Evolutionary conservation across 2,888 invertebrate species (phyloP).

Genomic region (Hoplodrina blanda): DNA sequence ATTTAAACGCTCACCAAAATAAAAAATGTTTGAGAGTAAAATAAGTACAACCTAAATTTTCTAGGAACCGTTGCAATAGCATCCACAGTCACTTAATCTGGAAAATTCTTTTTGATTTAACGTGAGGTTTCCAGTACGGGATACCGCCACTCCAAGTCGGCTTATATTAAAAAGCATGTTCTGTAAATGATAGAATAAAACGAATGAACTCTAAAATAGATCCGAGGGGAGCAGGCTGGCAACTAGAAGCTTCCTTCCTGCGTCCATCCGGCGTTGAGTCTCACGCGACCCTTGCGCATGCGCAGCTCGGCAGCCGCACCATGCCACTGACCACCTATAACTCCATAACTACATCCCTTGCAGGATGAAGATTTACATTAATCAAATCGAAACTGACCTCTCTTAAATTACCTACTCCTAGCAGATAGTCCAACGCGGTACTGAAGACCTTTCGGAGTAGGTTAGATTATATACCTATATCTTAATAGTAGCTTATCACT

Average conservation of each 20-base stretch:
- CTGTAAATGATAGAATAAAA: constrained; percentile 82
- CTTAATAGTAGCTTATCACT: neutral
- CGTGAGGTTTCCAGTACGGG: neutral
- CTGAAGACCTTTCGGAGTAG: neutral
- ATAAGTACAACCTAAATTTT: neutral
- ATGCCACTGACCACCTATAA: constrained; percentile 71
- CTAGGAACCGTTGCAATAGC: neutral
- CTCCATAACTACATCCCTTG: constrained; percentile 50
- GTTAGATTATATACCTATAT: too few relatives aligned
- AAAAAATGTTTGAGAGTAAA: neutral
- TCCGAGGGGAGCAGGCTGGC: constrained; percentile 87
- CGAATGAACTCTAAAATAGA: constrained; percentile 89
- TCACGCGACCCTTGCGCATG: constrained; percentile 83
- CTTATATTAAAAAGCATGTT: constrained; percentile 67
- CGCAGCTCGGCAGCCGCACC: constrained; percentile 61
- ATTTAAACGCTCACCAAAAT: neutral
- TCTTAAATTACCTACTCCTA: constrained; percentile 17
- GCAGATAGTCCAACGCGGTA: neutral
- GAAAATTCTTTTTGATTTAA: neutral
- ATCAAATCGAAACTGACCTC: constrained; percentile 36
- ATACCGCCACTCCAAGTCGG: constrained; percentile 14
- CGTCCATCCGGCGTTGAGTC: constrained; percentile 87
- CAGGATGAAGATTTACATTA: constrained; percentile 45
- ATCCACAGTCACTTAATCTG: neutral
- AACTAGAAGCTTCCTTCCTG: constrained; percentile 91